These are phyloP conservation scores for Zaprionus ornatus DNA, from an alignment of 1,140 invertebrate species.

Conservation along the genomic window DNA sequence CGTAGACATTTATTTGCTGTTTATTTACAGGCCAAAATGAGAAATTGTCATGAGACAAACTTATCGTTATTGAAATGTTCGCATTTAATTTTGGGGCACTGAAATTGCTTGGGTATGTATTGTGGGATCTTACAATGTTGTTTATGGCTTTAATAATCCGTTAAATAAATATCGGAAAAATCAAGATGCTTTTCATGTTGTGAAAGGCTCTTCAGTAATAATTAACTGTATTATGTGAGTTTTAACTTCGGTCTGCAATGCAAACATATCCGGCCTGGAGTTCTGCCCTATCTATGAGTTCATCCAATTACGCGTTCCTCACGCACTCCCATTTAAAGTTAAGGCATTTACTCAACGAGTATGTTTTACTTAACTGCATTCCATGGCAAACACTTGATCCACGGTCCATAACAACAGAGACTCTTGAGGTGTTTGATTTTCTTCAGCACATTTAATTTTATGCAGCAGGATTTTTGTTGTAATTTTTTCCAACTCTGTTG, in stretches of 20 bases:
- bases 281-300: slow-evolving; percentile 22
- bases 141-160: slow-evolving; percentile 6
- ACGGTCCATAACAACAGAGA: slow-evolving; percentile 29
- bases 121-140: not conserved
- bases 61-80: slow-evolving; percentile 35
- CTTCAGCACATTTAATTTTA: slow-evolving; percentile 48
- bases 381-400: slow-evolving; percentile 40
- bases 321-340: slow-evolving; percentile 35
- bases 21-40: slow-evolving; percentile 60
- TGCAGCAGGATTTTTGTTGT: slow-evolving; percentile 47
- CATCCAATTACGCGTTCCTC: slow-evolving; percentile 35
- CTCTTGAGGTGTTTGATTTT: slow-evolving; percentile 20
- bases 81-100: slow-evolving; percentile 16
- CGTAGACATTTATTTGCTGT: slow-evolving; percentile 69
- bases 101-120: not conserved
- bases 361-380: slow-evolving; percentile 55
- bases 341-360: slow-evolving; percentile 27
- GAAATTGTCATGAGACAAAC: slow-evolving; percentile 58
- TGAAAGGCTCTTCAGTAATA: not conserved
- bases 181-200: too few species aligned
- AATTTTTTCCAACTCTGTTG: not conserved
- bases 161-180: not conserved
- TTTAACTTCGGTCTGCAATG: not conserved
- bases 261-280: slow-evolving; percentile 13
- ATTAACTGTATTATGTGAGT: not conserved